Base-by-base conservation (phyloP, 1,140 invertebrate species). In the Hetaerina americana region DNA sequence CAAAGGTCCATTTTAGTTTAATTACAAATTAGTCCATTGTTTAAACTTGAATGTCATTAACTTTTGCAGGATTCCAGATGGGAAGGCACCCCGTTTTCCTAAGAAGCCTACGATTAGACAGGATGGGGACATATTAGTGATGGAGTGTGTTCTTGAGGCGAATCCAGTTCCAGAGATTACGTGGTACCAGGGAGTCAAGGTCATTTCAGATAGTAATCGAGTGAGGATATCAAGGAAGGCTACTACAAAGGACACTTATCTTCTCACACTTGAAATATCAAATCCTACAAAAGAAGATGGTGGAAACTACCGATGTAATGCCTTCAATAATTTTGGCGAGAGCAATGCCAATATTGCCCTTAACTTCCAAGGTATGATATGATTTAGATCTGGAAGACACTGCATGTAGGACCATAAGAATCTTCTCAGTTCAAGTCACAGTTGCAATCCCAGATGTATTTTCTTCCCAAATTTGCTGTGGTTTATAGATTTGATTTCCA, bases 331-430 rank as follows among this genome's bases (percentile, higher is more conserved):
- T 81, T 92, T 92, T 81, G 97, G 97, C 81, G 97, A 99, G 87
- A 97, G 95, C 83, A 99, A 99, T 87, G 97, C 97, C 76, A 99
- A 99, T 86, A 99, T 99, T 85, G 94, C 96, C 76, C 90, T 99
- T 76, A 99, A 99, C 83, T 98, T 99, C 87, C 93, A 96, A 94
- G 95, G 94, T 95, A 94, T 86, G 83, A 57, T 57, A 57, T 57
- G 10, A 57, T 57, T 57, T 57, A n/a, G 40, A 57, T 57, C 40
- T 57, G 40, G 40, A 57, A 57, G 40, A 57, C 22, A 18, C 40
- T 57, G 40, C 40, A 57, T 57, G 40, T 57, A 57, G 40, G 40
- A 57, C 40, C 15, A 57, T 57, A 57, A 57, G 40, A 57, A 57
- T 57, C 40, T 57, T 57, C 40, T 57, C 15, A 57, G n/a, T n/a